Evolutionary conservation across 2,113 vertebrate species (phyloP).

Genomic region (Greenwoodochromis staneri): DNA sequence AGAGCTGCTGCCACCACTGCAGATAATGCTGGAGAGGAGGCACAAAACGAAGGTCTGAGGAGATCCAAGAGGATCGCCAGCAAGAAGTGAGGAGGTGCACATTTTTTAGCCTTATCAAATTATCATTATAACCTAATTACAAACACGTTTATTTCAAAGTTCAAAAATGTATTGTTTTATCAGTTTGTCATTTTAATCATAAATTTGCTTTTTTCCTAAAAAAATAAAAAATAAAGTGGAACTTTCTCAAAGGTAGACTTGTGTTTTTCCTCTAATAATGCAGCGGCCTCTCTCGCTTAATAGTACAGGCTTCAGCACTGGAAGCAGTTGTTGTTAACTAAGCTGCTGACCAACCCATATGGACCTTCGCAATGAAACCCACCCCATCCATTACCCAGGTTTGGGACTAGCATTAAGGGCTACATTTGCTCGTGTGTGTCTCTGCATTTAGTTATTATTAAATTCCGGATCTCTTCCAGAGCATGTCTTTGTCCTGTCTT

Average conservation of each 20-base stretch:
- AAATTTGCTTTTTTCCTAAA: background rate
- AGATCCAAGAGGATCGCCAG: constrained; percentile 59
- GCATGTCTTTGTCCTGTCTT: background rate
- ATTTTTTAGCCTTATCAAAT: background rate
- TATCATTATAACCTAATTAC: background rate
- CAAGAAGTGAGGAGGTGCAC: background rate
- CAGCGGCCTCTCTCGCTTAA: background rate
- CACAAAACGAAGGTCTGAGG: background rate
- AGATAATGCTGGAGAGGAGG: background rate
- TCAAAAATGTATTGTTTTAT: background rate
- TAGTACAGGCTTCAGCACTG: background rate
- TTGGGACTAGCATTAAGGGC: background rate
- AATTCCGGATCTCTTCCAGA: background rate
- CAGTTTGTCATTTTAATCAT: background rate
- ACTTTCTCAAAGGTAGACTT: background rate
- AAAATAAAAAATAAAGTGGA: background rate
- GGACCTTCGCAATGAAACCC: background rate
- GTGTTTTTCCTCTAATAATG: background rate
- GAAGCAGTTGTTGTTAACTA: background rate
- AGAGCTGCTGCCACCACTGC: background rate
- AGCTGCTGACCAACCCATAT: too few species aligned
- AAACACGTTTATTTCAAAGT: background rate
- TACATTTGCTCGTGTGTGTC: background rate
- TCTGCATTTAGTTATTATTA: background rate
- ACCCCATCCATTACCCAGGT: background rate